Evolutionary conservation across 2,888 invertebrate species (phyloP).

Genomic region (Euproctis similis): DNA sequence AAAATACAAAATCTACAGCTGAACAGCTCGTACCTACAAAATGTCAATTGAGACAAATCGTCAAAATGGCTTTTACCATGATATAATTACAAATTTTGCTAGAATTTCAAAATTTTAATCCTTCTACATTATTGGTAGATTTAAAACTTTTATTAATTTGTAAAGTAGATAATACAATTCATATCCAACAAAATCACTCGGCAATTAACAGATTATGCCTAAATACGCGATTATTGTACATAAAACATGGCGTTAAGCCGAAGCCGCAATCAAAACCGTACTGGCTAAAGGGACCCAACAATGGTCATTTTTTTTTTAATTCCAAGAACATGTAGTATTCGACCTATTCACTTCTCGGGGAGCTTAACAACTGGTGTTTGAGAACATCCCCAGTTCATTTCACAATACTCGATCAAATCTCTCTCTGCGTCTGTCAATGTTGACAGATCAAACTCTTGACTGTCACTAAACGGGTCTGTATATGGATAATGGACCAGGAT

Average conservation of each 20-base stretch:
- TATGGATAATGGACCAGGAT: constrained; percentile 72
- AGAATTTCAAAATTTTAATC: too few species aligned
- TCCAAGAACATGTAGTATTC: constrained; percentile 22
- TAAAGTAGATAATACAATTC: too few species aligned
- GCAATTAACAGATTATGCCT: constrained; percentile 8
- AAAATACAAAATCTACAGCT: too few species aligned
- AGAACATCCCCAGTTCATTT: constrained; percentile 78
- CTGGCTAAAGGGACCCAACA: constrained; percentile 12
- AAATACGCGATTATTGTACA: constrained; percentile 19
- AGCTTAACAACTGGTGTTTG: constrained; percentile 80
- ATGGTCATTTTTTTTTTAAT: constrained; percentile 26
- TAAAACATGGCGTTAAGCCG: constrained; percentile 54
- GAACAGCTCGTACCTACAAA: too few species aligned
- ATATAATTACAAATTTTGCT: too few species aligned
- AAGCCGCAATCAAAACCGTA: constrained; percentile 27
- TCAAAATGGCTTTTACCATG: too few species aligned
- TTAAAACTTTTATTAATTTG: too few species aligned
- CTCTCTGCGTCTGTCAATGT: constrained; percentile 77
- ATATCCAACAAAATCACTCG: constrained; percentile 12
- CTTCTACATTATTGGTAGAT: too few species aligned
- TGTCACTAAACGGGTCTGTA: constrained; percentile 63
- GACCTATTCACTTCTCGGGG: constrained; percentile 74
- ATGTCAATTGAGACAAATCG: too few species aligned
- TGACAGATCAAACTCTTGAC: constrained; percentile 57
- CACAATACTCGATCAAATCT: constrained; percentile 80